A percentile compares a stretch with the other conserved stretches of the same genome.
phyloP scores from a whole-genome alignment of 2,888 invertebrate genomes.

The Folsomia candida region DNA sequence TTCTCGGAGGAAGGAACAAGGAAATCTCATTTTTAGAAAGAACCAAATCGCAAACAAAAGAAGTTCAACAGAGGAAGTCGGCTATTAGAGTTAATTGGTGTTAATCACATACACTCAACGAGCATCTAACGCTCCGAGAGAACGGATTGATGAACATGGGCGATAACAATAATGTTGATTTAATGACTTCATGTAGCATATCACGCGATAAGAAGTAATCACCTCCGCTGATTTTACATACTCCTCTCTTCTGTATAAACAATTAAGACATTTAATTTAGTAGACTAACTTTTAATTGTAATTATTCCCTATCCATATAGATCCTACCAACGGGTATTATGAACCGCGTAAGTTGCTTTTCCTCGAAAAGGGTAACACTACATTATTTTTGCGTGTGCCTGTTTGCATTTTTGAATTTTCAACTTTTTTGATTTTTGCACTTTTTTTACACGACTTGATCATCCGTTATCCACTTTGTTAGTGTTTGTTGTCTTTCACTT shows the following conservation, averaged over 20 bases:
- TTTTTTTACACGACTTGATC: constrained; percentile 11
- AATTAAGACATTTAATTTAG: background rate
- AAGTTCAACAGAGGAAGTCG: too few relatives aligned
- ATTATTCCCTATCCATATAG: constrained; percentile 29
- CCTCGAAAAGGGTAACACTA: constrained; percentile 38
- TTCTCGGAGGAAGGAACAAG: too few relatives aligned
- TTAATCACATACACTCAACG: constrained; percentile 12
- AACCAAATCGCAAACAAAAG: too few relatives aligned
- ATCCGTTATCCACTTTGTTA: background rate
- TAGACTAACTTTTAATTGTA: constrained; percentile 19
- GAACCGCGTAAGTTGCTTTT: constrained; percentile 41
- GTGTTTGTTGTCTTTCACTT: constrained; percentile 4
- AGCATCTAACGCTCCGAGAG: background rate
- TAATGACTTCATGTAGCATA: background rate
- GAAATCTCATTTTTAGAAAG: too few relatives aligned
- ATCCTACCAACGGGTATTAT: constrained; percentile 45
- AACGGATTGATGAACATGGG: background rate
- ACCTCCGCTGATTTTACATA: background rate
- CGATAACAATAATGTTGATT: background rate
- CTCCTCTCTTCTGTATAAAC: background rate
- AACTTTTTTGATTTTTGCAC: constrained; percentile 15
- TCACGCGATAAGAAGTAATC: background rate
- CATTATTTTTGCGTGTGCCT: constrained; percentile 40
- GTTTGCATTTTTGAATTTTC: constrained; percentile 20
- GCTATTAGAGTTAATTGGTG: background rate